Conservation (phyloP, 2,888 invertebrate genomes). For the Pristionchus japonicus region DNA sequence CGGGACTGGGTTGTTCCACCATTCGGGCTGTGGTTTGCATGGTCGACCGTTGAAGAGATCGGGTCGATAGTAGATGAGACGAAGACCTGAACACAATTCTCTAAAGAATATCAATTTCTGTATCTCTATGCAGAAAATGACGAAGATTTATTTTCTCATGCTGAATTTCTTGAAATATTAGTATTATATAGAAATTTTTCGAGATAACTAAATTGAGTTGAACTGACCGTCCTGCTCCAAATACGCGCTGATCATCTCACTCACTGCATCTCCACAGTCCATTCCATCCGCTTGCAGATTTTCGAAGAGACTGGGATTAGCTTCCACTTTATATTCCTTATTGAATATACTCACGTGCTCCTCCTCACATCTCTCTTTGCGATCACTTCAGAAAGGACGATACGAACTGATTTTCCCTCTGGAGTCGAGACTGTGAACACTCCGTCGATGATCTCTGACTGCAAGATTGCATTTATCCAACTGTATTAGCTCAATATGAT, state of each 20-base stretch:
- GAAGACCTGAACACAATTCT: slow-evolving; percentile 52
- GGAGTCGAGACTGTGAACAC: slow-evolving; percentile 51
- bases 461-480: no score
- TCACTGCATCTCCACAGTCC: slow-evolving; percentile 69
- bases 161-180: no score
- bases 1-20: slow-evolving; percentile 65
- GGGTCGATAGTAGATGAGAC: slow-evolving; percentile 64
- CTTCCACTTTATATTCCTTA: no score
- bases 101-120: no score
- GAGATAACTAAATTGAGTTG: no score
- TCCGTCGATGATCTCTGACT: slow-evolving; percentile 53
- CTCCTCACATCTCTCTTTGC: slow-evolving; percentile 51
- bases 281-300: slow-evolving; percentile 64
- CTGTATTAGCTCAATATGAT: no score
- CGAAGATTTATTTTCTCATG: no score
- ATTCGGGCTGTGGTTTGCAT: slow-evolving; percentile 53
- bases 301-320: background rate
- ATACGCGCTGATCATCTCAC: slow-evolving; percentile 58
- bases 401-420: slow-evolving; percentile 47
- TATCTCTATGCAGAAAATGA: no score
- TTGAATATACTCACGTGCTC: slow-evolving; percentile 59
- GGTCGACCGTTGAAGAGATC: slow-evolving; percentile 67
- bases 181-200: no score
- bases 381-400: slow-evolving; percentile 52
- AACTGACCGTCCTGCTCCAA: slow-evolving; percentile 55